Base-by-base conservation (phyloP, 2,888 invertebrate genomes). In the Galeruca laticollis region DNA sequence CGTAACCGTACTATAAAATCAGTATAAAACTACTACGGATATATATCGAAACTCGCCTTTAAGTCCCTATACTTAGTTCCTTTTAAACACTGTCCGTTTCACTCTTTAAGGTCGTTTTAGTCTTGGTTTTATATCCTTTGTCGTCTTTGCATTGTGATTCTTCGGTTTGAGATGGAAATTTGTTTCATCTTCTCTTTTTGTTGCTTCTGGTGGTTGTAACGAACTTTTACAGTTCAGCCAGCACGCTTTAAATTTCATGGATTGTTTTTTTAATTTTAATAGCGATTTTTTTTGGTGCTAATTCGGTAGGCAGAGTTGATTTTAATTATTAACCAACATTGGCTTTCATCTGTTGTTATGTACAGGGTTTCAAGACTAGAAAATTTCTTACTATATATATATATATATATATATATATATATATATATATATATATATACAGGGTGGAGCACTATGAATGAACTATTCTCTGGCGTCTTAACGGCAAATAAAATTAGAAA, bases 191-290 rank as follows among this genome's bases (percentile, higher is more conserved):
- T 67, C 62, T 70, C 70, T 75, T 73, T 73, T 60, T 70, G 69
- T 67, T 68, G 71, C 68, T 71, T 76, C 75, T 74, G 74, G 72
- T 72, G 68, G 73, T 73, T 75, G 75, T 77, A 77, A 77, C 78
- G 78, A 76, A 78, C 77, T 78, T 75, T 52, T 77, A 71, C 68
- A 69, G 62, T 67, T 60, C n/a, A n/a, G 61, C 59, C 37, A 31
- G 56, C 20, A 33, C 10, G 43, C 66, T 61, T 70, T 69, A 67
- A 62, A 60, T 56, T 65, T 60, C 67, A 68, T 67, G 68, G 59
- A 15, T 69, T 65, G 64, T 68, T 68, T 57, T 52, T 52, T 70
- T 51, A 51, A 20, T 51, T 33, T 66, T 57, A 49, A 60, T 70
- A 37, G 33, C 33, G n/a, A n/a, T 60, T 37, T 35, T 52, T 63